phyloP scores from a whole-genome alignment of 2,797 vertebrate species.

The Platyrinchus mystaceus region DNA sequence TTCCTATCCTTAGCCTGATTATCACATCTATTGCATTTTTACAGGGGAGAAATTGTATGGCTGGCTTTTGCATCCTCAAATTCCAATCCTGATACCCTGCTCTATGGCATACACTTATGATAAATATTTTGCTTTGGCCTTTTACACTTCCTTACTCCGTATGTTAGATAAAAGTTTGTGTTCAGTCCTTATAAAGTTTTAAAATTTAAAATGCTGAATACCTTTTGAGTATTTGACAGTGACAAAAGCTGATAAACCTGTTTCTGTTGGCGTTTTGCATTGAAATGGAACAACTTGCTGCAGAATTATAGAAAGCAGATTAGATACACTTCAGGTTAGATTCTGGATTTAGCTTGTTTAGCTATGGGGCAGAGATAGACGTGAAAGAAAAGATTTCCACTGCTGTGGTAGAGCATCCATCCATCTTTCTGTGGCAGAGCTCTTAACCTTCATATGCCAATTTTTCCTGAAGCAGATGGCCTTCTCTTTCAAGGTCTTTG shows the following conservation, averaged over 20 bases:
- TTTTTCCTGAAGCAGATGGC: accelerated
- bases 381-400: background rate
- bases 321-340: background rate
- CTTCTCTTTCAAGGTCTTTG: background rate
- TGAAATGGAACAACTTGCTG: background rate
- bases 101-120: background rate
- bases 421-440: background rate
- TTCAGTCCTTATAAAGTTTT: background rate
- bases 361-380: background rate
- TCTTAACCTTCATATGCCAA: background rate
- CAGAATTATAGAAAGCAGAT: background rate
- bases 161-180: background rate
- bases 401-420: background rate
- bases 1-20: background rate
- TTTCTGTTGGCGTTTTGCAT: background rate
- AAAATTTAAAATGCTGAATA: background rate
- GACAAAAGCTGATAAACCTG: background rate
- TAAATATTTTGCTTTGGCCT: background rate
- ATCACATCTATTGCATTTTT: background rate
- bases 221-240: background rate
- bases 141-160: background rate
- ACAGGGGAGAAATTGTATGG: background rate
- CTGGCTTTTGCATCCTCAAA: background rate
- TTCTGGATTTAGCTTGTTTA: background rate
- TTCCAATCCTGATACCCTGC: background rate